phyloP scores from a whole-genome alignment of 2,113 vertebrate genomes.

The Cinclus cinclus region DNA sequence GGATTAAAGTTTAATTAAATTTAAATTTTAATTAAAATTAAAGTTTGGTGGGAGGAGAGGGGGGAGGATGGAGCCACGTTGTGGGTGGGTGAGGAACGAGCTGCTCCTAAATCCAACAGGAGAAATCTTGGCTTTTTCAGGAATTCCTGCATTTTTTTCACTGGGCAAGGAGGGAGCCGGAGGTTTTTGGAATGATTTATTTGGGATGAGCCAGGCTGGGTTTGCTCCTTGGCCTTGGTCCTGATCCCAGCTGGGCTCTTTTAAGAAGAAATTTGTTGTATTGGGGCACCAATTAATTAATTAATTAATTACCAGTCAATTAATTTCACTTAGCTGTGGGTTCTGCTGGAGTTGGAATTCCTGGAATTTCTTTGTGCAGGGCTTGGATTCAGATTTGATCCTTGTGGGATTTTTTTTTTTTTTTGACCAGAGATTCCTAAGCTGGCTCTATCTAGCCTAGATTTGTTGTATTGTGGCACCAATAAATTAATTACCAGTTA shows the following conservation, averaged over 20 bases:
- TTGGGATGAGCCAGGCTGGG: background rate
- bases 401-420: background rate
- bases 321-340: background rate
- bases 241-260: background rate
- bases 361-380: background rate
- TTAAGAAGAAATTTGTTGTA: no score
- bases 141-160: background rate
- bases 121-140: background rate
- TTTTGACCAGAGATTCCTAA: background rate
- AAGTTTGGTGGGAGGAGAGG: background rate
- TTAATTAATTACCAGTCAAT: background rate
- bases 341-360: background rate
- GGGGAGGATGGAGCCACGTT: no score
- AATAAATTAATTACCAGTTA: background rate
- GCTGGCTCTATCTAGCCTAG: accelerated
- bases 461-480: no score
- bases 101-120: accelerated
- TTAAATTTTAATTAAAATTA: no score
- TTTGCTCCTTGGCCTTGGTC: background rate
- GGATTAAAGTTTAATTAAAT: no score
- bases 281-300: background rate
- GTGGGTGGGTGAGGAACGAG: background rate
- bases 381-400: accelerated
- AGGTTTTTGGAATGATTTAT: accelerated
- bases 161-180: background rate